phyloP scores from a whole-genome alignment of 2,888 invertebrate species.

The Fragum whitleyi region DNA sequence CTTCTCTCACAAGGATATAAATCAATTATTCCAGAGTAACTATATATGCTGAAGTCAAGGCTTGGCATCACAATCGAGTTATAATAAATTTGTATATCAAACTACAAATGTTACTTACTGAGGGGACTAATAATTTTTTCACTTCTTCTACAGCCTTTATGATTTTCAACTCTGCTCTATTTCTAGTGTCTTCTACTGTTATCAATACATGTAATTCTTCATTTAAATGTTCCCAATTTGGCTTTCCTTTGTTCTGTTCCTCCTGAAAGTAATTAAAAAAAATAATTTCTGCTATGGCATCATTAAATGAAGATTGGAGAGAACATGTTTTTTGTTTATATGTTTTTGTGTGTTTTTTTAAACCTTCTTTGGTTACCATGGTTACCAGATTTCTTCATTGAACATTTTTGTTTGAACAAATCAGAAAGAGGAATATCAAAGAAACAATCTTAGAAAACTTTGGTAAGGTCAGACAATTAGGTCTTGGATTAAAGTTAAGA shows the following conservation, averaged over 20 bases:
- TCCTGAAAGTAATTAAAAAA: conserved; percentile 89
- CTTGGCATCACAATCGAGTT: too few species aligned
- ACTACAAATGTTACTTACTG: conserved; percentile 88
- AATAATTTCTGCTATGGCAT: neutral
- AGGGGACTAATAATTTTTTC: conserved; percentile 98
- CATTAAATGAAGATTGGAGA: neutral
- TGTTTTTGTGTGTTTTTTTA: too few species aligned
- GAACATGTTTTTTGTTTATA: too few species aligned
- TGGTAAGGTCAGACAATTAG: too few species aligned
- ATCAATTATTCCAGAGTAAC: too few species aligned
- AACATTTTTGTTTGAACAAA: too few species aligned
- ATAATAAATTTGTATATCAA: too few species aligned
- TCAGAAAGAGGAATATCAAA: too few species aligned
- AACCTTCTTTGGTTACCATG: neutral
- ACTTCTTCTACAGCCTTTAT: conserved; percentile 99
- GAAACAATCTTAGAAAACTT: too few species aligned
- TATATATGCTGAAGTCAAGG: too few species aligned
- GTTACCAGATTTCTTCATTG: neutral
- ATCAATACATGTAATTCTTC: conserved; percentile 99
- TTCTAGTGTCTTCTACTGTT: conserved; percentile 99
- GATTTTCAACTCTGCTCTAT: conserved; percentile 97
- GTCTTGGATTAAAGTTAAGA: too few species aligned
- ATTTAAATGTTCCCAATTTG: conserved; percentile 99
- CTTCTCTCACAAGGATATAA: too few species aligned
- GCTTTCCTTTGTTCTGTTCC: conserved; percentile 99